phyloP scores from a whole-genome alignment of 2,113 vertebrate species.

The Pedionomus torquatus region DNA sequence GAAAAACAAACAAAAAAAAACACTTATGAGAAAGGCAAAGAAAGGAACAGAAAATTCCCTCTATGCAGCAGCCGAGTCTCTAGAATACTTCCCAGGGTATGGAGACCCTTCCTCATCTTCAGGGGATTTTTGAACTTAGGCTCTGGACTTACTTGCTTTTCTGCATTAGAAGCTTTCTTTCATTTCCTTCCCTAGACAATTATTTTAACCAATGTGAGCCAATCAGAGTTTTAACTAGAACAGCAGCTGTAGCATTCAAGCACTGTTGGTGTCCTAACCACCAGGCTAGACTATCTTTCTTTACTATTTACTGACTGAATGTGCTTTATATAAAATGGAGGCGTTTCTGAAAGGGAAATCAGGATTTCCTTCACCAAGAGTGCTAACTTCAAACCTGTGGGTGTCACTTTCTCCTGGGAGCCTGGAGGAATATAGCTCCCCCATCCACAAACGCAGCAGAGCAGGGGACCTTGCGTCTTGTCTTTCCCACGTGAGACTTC shows the following conservation, averaged over 20 bases:
- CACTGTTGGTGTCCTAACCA: background rate
- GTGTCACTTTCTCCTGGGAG: background rate
- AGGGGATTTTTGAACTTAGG: background rate
- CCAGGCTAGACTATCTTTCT: background rate
- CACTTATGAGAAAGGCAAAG: background rate
- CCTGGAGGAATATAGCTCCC: background rate
- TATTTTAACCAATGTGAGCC: background rate
- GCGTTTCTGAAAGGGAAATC: background rate
- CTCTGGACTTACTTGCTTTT: background rate
- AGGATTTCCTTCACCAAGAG: background rate
- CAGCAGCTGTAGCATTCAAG: background rate
- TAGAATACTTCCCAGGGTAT: background rate
- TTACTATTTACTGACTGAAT: background rate
- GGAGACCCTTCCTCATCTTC: background rate
- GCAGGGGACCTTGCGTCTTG: background rate
- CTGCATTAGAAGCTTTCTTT: background rate
- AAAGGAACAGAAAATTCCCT: background rate
- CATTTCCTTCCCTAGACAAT: background rate
- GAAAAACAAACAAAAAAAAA: background rate
- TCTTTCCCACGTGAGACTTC: background rate
- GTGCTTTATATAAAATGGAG: background rate
- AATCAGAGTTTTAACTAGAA: background rate
- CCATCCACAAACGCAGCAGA: rapidly evolving
- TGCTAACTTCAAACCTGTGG: background rate
- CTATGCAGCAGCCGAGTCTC: background rate